A percentile compares a stretch with the other conserved stretches of the same genome.
Conservation (phyloP, 2,113 vertebrate genomes). For the Zapornia atra region DNA sequence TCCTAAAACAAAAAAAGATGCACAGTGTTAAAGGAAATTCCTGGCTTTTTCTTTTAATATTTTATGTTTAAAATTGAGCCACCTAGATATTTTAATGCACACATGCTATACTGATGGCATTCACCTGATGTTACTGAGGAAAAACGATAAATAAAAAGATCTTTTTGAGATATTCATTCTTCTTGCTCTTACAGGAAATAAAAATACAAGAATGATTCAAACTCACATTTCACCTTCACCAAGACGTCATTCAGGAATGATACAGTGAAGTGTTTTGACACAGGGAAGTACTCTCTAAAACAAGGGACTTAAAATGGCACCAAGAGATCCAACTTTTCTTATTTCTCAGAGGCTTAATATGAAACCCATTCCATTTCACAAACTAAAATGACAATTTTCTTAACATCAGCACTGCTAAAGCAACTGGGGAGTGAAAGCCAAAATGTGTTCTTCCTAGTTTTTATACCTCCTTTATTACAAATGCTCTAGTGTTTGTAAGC, state of each 20-base stretch:
- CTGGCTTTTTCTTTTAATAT: neutral
- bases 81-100: neutral
- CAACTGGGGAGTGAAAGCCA: neutral
- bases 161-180: neutral
- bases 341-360: neutral
- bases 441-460: neutral
- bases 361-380: neutral
- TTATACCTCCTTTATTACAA: neutral
- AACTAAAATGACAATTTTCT: neutral
- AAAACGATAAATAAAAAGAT: neutral
- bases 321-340: neutral
- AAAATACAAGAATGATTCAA: neutral
- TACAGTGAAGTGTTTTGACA: neutral
- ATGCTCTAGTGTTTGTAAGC: neutral
- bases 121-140: neutral
- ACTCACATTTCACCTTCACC: neutral
- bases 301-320: neutral
- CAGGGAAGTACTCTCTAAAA: neutral
- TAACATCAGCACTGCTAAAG: neutral
- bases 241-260: neutral
- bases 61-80: neutral
- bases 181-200: neutral
- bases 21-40: conserved; percentile 14
- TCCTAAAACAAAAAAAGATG: conserved; percentile 75
- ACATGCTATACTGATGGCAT: neutral